Base-by-base conservation (phyloP, 23 tunicate genomes). In the Trididemnum miniatum region DNA sequence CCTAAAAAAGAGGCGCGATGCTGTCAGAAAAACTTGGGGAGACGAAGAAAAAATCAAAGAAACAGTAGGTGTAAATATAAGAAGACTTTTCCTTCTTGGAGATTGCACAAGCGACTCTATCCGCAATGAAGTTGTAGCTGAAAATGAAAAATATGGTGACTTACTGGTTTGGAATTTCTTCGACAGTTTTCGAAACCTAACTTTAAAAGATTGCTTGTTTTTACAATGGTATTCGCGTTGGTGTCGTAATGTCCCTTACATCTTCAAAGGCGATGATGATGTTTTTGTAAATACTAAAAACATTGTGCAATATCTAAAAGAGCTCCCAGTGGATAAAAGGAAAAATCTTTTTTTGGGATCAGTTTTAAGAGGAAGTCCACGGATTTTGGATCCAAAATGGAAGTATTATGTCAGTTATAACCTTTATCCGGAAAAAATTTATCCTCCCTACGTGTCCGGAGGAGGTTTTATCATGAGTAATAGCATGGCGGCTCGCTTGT, bases 371-470 rank as follows among this genome's bases (percentile, higher is more conserved):
- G 89, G 89, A 20, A 87, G 92, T 35, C 92, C 82, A 0, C 72
- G 97, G 35, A 92, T 92, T 24, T 35, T 83, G 1, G 78, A 78
- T 59, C 97, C 97, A 12, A 60, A 76, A n/a, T 87, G 88, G 85
- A 92, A 92, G 69, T 92, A 92, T 75, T 92, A 87, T 49, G 97
- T 92, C 40, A 78, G 89, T 65, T 72, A 83, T 1, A 87, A 87
- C 35, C 36, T 92, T 5, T 92, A 73, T 72, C 88, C 97, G 23
- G 89, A 79, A 23, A 92, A 92, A 62, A 15, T 63, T 29, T 92
- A 92, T 79, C 97, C 97, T 9, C 92, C 97, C 50, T 92, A 92
- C 57, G 92, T 92, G 28, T 92, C 97, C 3, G 97, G 97, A 0
- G 97, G 97, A 26, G 97, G 97, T 38, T 83, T 86, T 87, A 18